Percentiles rank a stretch among this genome's conserved stretches.
Conservation (phyloP, 2,797 vertebrate species). For the Scleropages formosus region DNA sequence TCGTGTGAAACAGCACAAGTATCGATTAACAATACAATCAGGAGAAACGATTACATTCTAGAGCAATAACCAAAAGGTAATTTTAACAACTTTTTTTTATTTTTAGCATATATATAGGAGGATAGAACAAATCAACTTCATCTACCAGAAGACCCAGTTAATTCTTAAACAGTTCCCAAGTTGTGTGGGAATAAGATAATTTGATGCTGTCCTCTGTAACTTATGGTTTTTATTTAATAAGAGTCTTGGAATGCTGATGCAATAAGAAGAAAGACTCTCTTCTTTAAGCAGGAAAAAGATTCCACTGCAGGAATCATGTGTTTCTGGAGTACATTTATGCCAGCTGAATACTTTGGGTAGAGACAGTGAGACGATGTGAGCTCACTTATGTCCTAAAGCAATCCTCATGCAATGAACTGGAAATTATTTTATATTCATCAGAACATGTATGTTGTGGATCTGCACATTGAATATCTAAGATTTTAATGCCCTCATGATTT, state of each 20-base stretch:
- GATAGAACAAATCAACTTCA: neutral
- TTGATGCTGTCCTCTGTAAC: slow-evolving; percentile 12
- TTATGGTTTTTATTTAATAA: slow-evolving; percentile 26
- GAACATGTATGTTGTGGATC: neutral
- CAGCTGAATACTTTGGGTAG: neutral
- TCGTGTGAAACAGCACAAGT: neutral
- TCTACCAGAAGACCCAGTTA: slow-evolving; percentile 4
- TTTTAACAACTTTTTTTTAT: neutral
- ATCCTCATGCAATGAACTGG: neutral
- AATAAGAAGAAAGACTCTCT: slow-evolving; percentile 58
- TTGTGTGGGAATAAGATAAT: slow-evolving; percentile 17
- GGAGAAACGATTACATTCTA: neutral
- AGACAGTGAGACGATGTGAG: neutral
- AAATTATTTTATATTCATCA: neutral
- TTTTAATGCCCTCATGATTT: neutral
- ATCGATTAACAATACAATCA: neutral
- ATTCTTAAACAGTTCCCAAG: slow-evolving; percentile 18
- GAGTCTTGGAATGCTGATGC: slow-evolving; percentile 57
- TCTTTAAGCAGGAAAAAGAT: neutral
- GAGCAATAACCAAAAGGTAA: neutral
- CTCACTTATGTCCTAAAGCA: neutral
- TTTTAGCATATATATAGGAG: neutral
- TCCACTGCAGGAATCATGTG: neutral
- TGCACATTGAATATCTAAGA: neutral
- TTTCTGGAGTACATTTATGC: neutral